Base-by-base conservation (phyloP, 2,888 invertebrate species). In the Hypselothyrea guttata region DNA sequence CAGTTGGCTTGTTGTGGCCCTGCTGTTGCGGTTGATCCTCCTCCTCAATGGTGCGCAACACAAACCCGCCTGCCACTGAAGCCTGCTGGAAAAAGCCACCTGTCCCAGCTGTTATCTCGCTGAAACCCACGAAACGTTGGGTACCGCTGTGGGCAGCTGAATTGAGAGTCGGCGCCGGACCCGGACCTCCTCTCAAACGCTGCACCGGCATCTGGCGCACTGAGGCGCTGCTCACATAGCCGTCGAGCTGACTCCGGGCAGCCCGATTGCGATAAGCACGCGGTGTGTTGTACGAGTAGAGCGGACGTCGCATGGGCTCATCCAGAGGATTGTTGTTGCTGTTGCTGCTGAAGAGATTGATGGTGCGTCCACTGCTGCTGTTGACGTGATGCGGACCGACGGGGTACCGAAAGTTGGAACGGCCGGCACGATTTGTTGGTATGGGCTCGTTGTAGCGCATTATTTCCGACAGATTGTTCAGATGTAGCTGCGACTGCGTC, bases 41-140 rank as follows among this genome's bases (percentile, higher is more conserved):
- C 42, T 70, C 72, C 0, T 74, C 59, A 8, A 74, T 47, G 13
- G 63, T 46, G 9, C 47, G 55, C 40, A 66, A 37, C 31, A 58
- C 16, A 1, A 40, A 13, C 0, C 58, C 40, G n/a, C 49, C 55
- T 1, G 59, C 7, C 7, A 30, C 15, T 5, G 34, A 11, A 18
- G 28, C 51, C 0, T 41, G 37, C 8, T 16, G 34, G 8, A 59
- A 8, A 15, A 60, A n/a, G 1, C 71, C 71, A 1, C 41, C 45
- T 0, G 54, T 30, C 12, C 71, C 54, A 18, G 13, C 28, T 11
- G 61, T 9, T 16, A 62, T 1, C 0, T 60, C 63, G 16, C 16
- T 63, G 8, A 67, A 61, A 12, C 64, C 68, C 1, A 68, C 56
- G 0, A 57, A 15, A 2, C 64, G 71, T 15, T 8, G 13, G 4